phyloP scores from a whole-genome alignment of 92 coral and sea anemone genomes.

The Phymanthus crucifer region DNA sequence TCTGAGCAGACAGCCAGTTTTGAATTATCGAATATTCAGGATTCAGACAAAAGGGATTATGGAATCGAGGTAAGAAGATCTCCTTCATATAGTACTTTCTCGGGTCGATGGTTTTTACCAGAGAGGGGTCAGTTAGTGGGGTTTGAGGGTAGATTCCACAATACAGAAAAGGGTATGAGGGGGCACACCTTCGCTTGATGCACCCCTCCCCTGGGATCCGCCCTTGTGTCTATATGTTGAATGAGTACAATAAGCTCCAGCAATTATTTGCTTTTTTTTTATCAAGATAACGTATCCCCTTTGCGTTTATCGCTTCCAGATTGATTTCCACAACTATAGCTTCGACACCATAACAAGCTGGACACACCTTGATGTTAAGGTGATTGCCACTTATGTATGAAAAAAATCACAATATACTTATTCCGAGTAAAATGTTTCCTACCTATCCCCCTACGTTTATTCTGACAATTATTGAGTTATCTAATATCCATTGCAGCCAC shows the following conservation, averaged over 20 bases:
- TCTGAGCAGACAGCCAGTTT: constrained; percentile 22
- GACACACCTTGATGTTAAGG: neutral
- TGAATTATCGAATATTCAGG: constrained; percentile 25
- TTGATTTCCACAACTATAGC: neutral
- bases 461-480: neutral
- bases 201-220: too few relatives aligned
- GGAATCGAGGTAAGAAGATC: constrained; percentile 25
- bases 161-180: too few relatives aligned
- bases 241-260: too few relatives aligned
- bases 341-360: neutral
- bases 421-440: neutral
- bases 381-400: neutral
- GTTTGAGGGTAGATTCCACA: too few relatives aligned
- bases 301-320: neutral
- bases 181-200: too few relatives aligned
- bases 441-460: neutral
- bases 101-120: too few relatives aligned
- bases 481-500: constrained; percentile 1
- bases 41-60: constrained; percentile 13
- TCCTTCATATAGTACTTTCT: too few relatives aligned
- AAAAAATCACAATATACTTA: neutral
- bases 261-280: too few relatives aligned
- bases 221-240: too few relatives aligned
- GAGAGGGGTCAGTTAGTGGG: too few relatives aligned
- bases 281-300: neutral